Conservation (phyloP, 1,140 invertebrate genomes). For the Drosophila miranda region DNA sequence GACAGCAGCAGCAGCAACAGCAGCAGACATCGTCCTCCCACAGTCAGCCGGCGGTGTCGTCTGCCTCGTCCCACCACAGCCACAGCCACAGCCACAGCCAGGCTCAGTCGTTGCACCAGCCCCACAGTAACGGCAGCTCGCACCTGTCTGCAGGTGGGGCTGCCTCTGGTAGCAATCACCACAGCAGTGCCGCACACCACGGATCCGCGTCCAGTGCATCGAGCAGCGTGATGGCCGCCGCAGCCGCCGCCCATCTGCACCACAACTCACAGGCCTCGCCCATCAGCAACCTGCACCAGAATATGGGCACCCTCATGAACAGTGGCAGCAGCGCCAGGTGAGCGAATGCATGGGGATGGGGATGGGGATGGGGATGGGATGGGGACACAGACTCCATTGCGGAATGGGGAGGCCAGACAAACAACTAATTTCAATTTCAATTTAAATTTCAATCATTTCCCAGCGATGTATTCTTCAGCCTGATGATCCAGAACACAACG, state of each 20-base stretch:
- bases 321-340: conserved; percentile 81
- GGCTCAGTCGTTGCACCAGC: conserved; percentile 46
- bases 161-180: conserved; percentile 32
- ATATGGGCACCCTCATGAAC: conserved; percentile 82
- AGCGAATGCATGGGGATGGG: not conserved
- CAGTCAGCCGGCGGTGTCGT: conserved; percentile 44
- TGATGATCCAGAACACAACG: conserved; percentile 82
- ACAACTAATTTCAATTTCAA: not conserved
- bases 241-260: conserved; percentile 75
- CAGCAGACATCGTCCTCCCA: conserved; percentile 38
- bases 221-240: conserved; percentile 76
- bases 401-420: too few relatives aligned
- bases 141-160: conserved; percentile 37
- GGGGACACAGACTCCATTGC: too few relatives aligned
- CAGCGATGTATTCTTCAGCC: conserved; percentile 80
- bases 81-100: conserved; percentile 28
- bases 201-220: conserved; percentile 53
- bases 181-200: conserved; percentile 42
- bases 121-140: conserved; percentile 67
- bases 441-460: not conserved
- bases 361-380: too few relatives aligned
- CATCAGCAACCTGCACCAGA: conserved; percentile 81
- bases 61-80: conserved; percentile 44
- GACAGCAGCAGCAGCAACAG: conserved; percentile 45
- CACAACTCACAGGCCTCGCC: conserved; percentile 79